Conservation (phyloP, 37 sponge, comb jelly and placozoan genomes). For the Beroe ovata region DNA sequence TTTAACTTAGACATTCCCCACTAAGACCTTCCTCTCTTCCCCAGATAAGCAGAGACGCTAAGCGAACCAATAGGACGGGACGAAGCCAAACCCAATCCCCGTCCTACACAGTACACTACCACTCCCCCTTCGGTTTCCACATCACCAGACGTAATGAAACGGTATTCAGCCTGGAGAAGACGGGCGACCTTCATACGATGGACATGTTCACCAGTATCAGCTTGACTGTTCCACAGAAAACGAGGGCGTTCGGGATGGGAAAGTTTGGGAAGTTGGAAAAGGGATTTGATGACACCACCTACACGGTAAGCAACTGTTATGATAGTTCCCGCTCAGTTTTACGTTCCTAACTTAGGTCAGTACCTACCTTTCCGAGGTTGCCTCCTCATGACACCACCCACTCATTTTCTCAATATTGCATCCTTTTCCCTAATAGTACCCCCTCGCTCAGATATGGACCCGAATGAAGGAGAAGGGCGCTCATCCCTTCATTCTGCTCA, state of each 20-base stretch:
- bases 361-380: too few relatives aligned
- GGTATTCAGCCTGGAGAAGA: neutral
- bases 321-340: too few relatives aligned
- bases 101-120: neutral
- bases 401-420: neutral
- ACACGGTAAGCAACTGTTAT: conserved; percentile 31
- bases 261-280: neutral
- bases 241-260: conserved; percentile 22
- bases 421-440: neutral
- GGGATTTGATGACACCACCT: conserved; percentile 5
- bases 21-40: too few relatives aligned
- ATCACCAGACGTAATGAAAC: conserved; percentile 25
- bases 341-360: too few relatives aligned
- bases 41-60: neutral
- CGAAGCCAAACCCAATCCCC: neutral
- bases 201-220: neutral
- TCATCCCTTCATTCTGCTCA: conserved; percentile 11
- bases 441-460: conserved; percentile 24
- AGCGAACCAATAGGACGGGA: neutral
- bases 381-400: too few relatives aligned
- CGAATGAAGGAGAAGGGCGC: conserved; percentile 13
- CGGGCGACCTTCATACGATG: neutral
- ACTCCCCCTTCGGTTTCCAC: neutral
- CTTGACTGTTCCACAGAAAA: neutral
- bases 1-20: too few relatives aligned